These are phyloP conservation scores for Melanogrammus aeglefinus DNA, from an alignment of 2,797 vertebrate species.

Conservation along the genomic window DNA sequence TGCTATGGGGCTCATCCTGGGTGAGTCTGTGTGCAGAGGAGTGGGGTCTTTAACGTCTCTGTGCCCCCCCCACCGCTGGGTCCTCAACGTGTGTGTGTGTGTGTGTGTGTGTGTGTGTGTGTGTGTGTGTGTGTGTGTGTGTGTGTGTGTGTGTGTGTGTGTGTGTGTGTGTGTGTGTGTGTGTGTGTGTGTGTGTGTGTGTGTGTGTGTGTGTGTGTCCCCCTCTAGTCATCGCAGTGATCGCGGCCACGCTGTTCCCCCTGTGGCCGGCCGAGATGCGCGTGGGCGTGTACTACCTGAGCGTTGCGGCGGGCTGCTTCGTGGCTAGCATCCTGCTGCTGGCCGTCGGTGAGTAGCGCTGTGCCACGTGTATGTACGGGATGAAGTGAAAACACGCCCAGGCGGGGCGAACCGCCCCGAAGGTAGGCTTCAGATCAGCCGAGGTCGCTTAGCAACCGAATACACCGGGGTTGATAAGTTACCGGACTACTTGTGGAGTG, in stretches of 20 bases:
- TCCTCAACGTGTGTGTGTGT: background rate
- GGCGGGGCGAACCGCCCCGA: no score
- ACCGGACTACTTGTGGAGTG: no score
- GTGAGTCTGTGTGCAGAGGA: slow-evolving; percentile 68
- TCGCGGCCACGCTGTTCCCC: slow-evolving; percentile 95
- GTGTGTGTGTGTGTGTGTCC: slow-evolving; percentile 14
- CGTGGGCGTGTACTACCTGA: slow-evolving; percentile 97
- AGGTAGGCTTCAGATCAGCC: no score
- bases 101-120: slow-evolving; percentile 9
- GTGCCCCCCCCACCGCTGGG: background rate
- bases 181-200: background rate
- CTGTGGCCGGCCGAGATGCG: slow-evolving; percentile 99
- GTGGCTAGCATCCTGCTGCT: slow-evolving; percentile 97
- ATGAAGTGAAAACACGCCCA: no score
- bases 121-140: slow-evolving; percentile 11
- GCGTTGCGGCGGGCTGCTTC: slow-evolving; percentile 96
- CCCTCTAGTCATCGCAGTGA: slow-evolving; percentile 90
- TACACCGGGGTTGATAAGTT: no score
- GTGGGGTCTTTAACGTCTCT: background rate
- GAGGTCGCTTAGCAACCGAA: no score
- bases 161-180: background rate
- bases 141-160: slow-evolving; percentile 16
- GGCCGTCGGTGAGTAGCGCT: slow-evolving; percentile 85
- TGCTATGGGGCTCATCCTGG: slow-evolving; percentile 97
- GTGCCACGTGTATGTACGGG: no score